These are phyloP conservation scores for Stichopus horrens DNA, from an alignment of 53 echinoderm and acorn worm genomes.

Conservation along the genomic window DNA sequence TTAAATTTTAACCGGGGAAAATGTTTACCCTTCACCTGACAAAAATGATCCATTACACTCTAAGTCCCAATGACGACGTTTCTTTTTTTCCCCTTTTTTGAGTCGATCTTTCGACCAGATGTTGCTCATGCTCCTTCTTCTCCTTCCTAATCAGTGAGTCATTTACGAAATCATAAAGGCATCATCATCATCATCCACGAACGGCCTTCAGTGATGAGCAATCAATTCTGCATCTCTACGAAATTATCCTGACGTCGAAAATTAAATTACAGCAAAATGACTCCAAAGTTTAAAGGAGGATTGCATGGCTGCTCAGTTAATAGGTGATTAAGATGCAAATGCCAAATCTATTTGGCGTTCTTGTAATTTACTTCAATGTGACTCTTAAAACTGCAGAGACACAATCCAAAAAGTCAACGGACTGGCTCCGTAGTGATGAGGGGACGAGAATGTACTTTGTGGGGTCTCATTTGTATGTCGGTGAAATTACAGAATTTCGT, in stretches of 20 bases:
- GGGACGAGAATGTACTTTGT: too few species aligned
- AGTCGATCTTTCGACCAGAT: neutral
- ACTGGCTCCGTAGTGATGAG: too few species aligned
- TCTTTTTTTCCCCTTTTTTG: neutral
- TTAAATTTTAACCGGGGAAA: neutral
- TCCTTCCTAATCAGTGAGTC: neutral
- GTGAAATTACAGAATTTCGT: too few species aligned
- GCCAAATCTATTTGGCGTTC: too few species aligned
- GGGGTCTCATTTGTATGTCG: too few species aligned
- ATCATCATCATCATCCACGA: neutral
- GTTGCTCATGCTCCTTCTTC: neutral
- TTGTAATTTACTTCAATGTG: too few species aligned
- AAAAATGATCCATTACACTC: slow-evolving; percentile 6
- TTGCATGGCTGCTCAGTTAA: too few species aligned
- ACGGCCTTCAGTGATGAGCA: neutral
- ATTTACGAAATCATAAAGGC: neutral
- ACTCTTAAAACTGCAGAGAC: too few species aligned
- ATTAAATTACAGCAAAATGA: neutral
- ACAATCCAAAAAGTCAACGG: too few species aligned
- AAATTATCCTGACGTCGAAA: neutral
- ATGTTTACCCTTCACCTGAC: slow-evolving; percentile 27
- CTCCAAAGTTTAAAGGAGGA: neutral
- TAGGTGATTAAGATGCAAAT: too few species aligned
- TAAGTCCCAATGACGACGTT: neutral
- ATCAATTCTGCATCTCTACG: neutral